These are phyloP conservation scores for Zosterops lateralis DNA, from an alignment of 2,113 vertebrate genomes.

Conservation along the genomic window DNA sequence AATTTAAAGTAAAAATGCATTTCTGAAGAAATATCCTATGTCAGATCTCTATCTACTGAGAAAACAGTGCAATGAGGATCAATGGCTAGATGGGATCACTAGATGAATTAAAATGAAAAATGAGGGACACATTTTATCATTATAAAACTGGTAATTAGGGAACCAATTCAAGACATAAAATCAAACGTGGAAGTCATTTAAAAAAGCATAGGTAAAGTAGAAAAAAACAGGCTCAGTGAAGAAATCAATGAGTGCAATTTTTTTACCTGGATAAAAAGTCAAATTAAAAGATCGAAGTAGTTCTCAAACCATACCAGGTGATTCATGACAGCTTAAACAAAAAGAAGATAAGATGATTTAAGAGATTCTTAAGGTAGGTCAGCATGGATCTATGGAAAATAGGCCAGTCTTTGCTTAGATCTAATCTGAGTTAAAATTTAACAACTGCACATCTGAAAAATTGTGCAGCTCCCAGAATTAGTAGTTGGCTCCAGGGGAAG, in stretches of 20 bases:
- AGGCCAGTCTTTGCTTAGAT: neutral
- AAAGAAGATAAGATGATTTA: neutral
- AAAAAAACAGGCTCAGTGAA: neutral
- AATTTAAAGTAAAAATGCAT: neutral
- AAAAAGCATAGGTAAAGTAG: neutral
- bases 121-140: neutral
- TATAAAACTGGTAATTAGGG: neutral
- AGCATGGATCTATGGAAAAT: neutral
- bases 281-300: neutral
- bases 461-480: neutral
- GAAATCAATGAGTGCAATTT: neutral
- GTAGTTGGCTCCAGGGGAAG: neutral
- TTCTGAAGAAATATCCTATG: neutral
- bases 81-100: neutral
- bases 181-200: neutral
- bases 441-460: neutral
- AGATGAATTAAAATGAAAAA: neutral
- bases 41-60: neutral
- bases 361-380: neutral
- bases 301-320: neutral
- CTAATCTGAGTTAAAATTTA: neutral
- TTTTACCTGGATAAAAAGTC: neutral
- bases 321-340: neutral
- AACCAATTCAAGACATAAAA: neutral
- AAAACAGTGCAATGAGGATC: neutral